Evolutionary conservation across 2,888 invertebrate genomes (phyloP).

Genomic region (Taenaris catops): DNA sequence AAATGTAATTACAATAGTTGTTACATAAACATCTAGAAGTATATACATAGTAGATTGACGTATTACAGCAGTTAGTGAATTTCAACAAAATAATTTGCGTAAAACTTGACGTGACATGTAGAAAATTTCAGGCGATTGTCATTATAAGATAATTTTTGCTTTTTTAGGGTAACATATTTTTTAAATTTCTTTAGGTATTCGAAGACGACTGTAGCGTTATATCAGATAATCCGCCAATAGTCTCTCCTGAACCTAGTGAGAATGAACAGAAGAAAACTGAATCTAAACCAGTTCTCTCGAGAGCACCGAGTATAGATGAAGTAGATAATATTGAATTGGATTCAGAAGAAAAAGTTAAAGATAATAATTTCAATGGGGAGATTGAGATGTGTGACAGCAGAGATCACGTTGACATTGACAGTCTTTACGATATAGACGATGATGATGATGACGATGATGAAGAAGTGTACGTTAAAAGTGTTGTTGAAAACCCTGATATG

Average conservation of each 20-base stretch:
- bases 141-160: no score
- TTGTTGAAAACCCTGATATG: slow-evolving; percentile 68
- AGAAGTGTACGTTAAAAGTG: slow-evolving; percentile 58
- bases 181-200: slow-evolving; percentile 68
- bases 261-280: slow-evolving; percentile 57
- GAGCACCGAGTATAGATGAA: slow-evolving; percentile 73
- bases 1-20: no score
- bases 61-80: no score
- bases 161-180: no score
- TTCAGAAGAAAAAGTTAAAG: slow-evolving; percentile 52
- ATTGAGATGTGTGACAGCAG: slow-evolving; percentile 77
- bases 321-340: slow-evolving; percentile 68
- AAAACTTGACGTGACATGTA: no score
- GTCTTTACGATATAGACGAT: slow-evolving; percentile 73
- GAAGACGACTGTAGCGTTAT: slow-evolving; percentile 79
- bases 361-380: slow-evolving; percentile 68
- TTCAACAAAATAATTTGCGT: no score
- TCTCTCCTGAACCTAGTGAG: slow-evolving; percentile 72
- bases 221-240: slow-evolving; percentile 74
- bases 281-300: slow-evolving; percentile 53
- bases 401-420: slow-evolving; percentile 58
- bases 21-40: no score
- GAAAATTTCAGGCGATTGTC: no score
- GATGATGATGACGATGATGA: slow-evolving; percentile 61
- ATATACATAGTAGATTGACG: no score